Base-by-base conservation (phyloP, 37 sponge, comb jelly and placozoan genomes). In the Crambe crambe region DNA sequence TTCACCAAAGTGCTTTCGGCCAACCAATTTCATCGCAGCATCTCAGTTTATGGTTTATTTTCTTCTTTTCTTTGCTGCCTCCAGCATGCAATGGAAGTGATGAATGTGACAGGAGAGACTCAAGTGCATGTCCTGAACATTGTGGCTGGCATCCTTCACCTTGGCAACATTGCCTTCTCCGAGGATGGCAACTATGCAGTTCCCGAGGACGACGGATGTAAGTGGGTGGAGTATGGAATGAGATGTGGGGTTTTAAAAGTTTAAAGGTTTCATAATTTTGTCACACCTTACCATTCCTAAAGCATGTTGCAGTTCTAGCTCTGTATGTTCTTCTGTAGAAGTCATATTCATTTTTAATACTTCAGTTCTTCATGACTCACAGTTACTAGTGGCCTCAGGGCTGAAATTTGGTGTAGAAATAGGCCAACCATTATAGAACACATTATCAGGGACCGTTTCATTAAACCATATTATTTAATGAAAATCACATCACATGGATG, bases 21-120 rank as follows among this genome's bases (percentile, higher is more conserved):
- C n/a, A n/a, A n/a, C n/a, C n/a, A n/a, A n/a, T n/a, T n/a, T n/a
- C n/a, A n/a, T n/a, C n/a, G n/a, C n/a, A n/a, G n/a, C n/a, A n/a
- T n/a, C n/a, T n/a, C 58, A 42, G 26, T 56, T 75, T 21, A 26
- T 35, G 30, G 40, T 56, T 56, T 29, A 22, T 27, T 27, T 29
- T 47, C 47, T 27, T 37, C 44, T 34, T 15, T 37, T 69, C 70
- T 18, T 47, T 72, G 47, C 47, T 47, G 27, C 68, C 77, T 37
- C 57, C 20, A 97, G 98, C 91, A 94, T 85, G 98, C 98, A 8
- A 97, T 97, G 98, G 84, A 92, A 26, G 93, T 97, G 69, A 95
- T 97, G 84, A 88, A 90, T 18, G 85, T 97, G 12, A 58, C 56
- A 58, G 77, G 58, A 43, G 91, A 97, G n/a, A 86, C 66, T 22